Percentiles rank a stretch among this genome's conserved stretches.
Evolutionary conservation across 2,888 invertebrate genomes (phyloP).

Genomic region (Sarcophaga subvicina): DNA sequence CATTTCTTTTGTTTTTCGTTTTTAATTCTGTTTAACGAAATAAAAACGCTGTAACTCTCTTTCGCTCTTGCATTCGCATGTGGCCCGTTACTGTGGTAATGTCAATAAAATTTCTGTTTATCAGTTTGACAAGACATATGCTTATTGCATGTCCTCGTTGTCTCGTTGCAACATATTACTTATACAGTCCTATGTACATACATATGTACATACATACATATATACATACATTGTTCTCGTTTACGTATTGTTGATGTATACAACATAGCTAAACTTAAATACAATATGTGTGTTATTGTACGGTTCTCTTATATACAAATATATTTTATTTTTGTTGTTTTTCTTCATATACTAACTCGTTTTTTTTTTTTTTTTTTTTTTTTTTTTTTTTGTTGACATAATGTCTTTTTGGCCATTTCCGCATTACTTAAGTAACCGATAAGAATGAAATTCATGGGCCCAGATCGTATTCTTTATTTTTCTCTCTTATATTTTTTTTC

Average conservation of each 20-base stretch:
- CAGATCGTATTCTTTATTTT: slow-evolving; percentile 46
- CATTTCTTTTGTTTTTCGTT: slow-evolving; percentile 36
- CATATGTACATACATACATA: slow-evolving; percentile 4
- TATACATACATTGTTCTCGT: slow-evolving; percentile 29
- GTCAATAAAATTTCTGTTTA: slow-evolving; percentile 74
- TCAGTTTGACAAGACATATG: slow-evolving; percentile 73
- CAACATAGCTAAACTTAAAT: slow-evolving; percentile 1
- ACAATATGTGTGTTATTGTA: slow-evolving; percentile 52
- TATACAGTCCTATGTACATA: slow-evolving; percentile 20
- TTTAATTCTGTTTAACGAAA: slow-evolving; percentile 20
- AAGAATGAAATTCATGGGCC: slow-evolving; percentile 69
- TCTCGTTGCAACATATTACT: slow-evolving; percentile 57
- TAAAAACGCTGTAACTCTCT: neutral
- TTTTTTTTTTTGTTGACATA: slow-evolving; percentile 64
- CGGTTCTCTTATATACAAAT: slow-evolving; percentile 19
- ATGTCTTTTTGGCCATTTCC: slow-evolving; percentile 69
- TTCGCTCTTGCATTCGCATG: slow-evolving; percentile 4
- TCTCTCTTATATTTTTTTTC: neutral
- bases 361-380: slow-evolving; percentile 1
- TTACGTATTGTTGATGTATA: slow-evolving; percentile 26
- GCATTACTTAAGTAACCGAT: slow-evolving; percentile 70
- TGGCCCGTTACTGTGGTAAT: slow-evolving; percentile 68
- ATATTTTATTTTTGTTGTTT: slow-evolving; percentile 17
- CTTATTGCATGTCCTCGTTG: slow-evolving; percentile 70
- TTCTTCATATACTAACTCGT: slow-evolving; percentile 34